These are phyloP conservation scores for Brenthis daphne DNA, from an alignment of 2,888 invertebrate genomes.

Conservation along the genomic window DNA sequence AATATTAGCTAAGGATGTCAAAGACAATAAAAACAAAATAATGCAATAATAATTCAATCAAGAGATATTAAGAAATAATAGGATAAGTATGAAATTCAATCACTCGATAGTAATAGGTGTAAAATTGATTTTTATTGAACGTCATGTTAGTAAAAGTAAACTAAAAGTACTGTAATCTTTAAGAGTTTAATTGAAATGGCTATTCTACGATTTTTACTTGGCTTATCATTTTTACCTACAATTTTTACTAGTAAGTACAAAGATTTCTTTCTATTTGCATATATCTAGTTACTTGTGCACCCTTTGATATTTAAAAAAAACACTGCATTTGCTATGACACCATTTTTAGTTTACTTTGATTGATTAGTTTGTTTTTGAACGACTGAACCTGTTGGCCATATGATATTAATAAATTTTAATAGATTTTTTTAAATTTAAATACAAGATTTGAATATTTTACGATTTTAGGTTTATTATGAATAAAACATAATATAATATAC, in stretches of 20 bases:
- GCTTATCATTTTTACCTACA: neutral
- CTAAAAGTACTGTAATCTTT: neutral
- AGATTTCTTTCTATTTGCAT: neutral
- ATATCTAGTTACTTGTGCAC: neutral
- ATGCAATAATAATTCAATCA: neutral
- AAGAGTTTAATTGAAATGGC: slow-evolving; percentile 1
- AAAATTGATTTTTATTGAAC: slow-evolving; percentile 1
- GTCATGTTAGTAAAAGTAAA: too few relatives aligned
- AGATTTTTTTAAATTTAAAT: too few relatives aligned
- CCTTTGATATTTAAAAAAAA: too few relatives aligned
- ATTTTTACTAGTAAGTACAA: slow-evolving; percentile 5
- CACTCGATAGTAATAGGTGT: neutral
- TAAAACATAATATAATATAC: too few relatives aligned
- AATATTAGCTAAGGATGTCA: neutral
- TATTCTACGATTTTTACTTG: neutral
- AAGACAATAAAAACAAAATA: too few relatives aligned
- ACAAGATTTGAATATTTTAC: too few relatives aligned
- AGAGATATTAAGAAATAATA: neutral
- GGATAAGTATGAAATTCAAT: neutral
- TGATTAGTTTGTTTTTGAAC: too few relatives aligned
- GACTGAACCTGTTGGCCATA: too few relatives aligned
- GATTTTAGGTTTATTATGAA: too few relatives aligned
- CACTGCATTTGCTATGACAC: too few relatives aligned
- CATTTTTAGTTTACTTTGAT: too few relatives aligned
- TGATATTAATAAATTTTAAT: too few relatives aligned